Percentiles rank a stretch among this genome's conserved stretches.
Evolutionary conservation across 2,797 vertebrate species (phyloP).

Genomic region (Echeneis naucrates): DNA sequence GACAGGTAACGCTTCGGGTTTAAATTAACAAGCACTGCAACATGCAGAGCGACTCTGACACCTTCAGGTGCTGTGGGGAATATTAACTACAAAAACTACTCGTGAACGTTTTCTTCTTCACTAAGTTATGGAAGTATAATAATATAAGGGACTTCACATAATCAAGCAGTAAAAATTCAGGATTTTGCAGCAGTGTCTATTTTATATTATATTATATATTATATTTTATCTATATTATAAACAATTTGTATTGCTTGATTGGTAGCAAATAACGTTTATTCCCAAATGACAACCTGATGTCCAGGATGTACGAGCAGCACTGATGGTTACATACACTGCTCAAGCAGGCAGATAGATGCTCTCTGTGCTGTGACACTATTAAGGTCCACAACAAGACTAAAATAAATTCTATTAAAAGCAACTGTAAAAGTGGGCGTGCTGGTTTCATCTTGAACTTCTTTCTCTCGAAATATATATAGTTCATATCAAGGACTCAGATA

Average conservation of each 20-base stretch:
- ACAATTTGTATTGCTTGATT: too few species aligned
- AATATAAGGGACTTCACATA: too few species aligned
- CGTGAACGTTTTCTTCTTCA: background rate
- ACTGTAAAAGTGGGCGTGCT: background rate
- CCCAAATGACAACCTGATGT: accelerated
- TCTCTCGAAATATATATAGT: slow-evolving; percentile 41
- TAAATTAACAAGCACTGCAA: accelerated
- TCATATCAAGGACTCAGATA: background rate
- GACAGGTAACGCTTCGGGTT: background rate
- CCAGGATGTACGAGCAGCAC: background rate
- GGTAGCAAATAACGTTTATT: background rate
- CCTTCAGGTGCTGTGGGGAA: background rate
- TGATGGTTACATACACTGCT: slow-evolving; percentile 10
- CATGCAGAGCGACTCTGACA: background rate
- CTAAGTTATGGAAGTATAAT: background rate
- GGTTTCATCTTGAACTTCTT: slow-evolving; percentile 33
- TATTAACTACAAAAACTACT: accelerated
- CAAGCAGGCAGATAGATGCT: too few species aligned
- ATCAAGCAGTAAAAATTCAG: too few species aligned
- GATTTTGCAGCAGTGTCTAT: too few species aligned
- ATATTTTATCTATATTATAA: too few species aligned
- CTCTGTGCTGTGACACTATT: background rate
- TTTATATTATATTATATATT: too few species aligned
- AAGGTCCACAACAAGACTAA: background rate
- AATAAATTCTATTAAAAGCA: background rate